phyloP scores from a whole-genome alignment of 2,797 vertebrate species.

The Microchirus variegatus region DNA sequence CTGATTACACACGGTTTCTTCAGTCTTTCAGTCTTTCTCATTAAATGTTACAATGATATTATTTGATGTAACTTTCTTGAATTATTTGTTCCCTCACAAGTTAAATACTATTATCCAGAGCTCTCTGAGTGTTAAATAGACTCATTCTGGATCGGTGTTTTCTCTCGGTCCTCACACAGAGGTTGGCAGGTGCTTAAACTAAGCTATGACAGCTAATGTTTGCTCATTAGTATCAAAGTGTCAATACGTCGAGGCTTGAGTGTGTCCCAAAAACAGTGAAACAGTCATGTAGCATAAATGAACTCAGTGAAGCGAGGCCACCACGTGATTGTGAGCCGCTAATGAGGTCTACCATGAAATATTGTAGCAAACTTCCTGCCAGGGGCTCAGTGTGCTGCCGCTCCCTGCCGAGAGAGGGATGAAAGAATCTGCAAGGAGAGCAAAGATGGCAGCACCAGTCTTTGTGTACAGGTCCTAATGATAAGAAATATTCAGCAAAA shows the following conservation, averaged over 20 bases:
- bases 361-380: conserved; percentile 28
- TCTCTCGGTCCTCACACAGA: conserved; percentile 3
- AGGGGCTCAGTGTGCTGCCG: conserved; percentile 10
- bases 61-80: not conserved
- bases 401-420: conserved; percentile 20
- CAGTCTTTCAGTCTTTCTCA: not conserved
- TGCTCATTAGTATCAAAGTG: conserved; percentile 33
- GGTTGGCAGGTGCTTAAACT: conserved; percentile 33
- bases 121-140: conserved; percentile 2
- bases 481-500: conserved; percentile 10
- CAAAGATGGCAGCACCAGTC: conserved; percentile 12
- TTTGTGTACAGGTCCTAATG: conserved; percentile 27
- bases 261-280: conserved; percentile 14
- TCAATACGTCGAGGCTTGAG: conserved; percentile 8
- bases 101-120: conserved; percentile 23
- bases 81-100: conserved; percentile 18
- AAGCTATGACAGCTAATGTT: conserved; percentile 17
- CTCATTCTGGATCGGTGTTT: not conserved
- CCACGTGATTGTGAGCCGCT: conserved; percentile 38
- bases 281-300: conserved; percentile 23
- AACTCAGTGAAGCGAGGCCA: conserved; percentile 34
- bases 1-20: not conserved
- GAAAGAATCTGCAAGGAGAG: conserved; percentile 21
- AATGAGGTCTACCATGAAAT: conserved; percentile 39
- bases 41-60: not conserved